A percentile compares a stretch with the other conserved stretches of the same genome.
phyloP scores from a whole-genome alignment of 2,113 vertebrate genomes.

The Misgurnus anguillicaudatus region DNA sequence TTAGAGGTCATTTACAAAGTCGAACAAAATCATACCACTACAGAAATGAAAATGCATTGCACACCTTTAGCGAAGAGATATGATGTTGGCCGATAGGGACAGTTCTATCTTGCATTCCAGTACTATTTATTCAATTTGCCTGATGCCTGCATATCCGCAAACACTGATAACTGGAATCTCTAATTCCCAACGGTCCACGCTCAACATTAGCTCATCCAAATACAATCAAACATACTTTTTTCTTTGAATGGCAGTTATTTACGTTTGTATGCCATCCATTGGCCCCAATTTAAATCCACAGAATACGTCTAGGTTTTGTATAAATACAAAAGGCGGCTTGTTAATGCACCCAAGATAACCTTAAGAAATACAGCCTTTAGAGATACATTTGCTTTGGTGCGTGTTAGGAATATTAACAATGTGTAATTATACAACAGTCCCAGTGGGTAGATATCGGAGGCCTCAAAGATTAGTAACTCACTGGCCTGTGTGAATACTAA shows the following conservation, averaged over 20 bases:
- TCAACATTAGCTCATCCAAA: background rate
- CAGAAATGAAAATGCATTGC: background rate
- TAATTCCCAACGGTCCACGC: background rate
- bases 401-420: slow-evolving; percentile 40
- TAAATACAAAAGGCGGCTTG: background rate
- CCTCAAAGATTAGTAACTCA: slow-evolving; percentile 28
- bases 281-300: slow-evolving; percentile 16
- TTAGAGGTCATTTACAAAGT: too few species aligned
- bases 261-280: background rate
- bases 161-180: background rate
- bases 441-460: slow-evolving; percentile 31
- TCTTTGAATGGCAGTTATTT: background rate
- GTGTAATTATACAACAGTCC: slow-evolving; percentile 39
- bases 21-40: background rate
- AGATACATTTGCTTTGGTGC: background rate
- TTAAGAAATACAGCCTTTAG: slow-evolving; percentile 18
- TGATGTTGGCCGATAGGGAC: background rate
- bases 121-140: slow-evolving; percentile 25
- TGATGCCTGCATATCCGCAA: background rate
- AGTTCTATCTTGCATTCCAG: slow-evolving; percentile 8
- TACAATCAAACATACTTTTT: slow-evolving; percentile 5
- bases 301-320: background rate
- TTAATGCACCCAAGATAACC: slow-evolving; percentile 11
- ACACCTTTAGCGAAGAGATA: background rate
- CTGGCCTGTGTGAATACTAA: slow-evolving; percentile 40